Conservation (phyloP, 2,113 vertebrate genomes). For the Delphinus delphis region DNA sequence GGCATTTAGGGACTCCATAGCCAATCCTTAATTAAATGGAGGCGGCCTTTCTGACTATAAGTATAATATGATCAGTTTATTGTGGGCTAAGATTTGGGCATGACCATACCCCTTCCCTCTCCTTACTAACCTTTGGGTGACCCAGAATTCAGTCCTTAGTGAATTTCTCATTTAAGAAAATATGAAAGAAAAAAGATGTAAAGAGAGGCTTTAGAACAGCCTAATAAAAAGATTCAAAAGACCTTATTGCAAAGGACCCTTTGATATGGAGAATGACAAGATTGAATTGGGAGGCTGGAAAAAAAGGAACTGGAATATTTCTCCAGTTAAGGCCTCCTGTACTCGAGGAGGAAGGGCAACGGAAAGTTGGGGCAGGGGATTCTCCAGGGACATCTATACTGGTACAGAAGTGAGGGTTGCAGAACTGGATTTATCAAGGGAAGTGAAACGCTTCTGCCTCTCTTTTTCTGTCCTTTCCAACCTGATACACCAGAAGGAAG, state of each 20-base stretch:
- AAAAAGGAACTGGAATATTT: not conserved
- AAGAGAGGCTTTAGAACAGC: conserved; percentile 39
- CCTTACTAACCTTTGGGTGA: not conserved
- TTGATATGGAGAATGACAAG: conserved; percentile 16
- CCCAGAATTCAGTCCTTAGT: not conserved
- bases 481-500: not conserved
- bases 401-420: not conserved
- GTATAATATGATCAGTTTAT: not conserved
- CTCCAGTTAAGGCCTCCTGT: too few species aligned
- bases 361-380: too few species aligned
- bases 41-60: not conserved
- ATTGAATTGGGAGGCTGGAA: not conserved
- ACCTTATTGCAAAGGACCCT: not conserved
- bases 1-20: not conserved
- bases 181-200: conserved; percentile 47
- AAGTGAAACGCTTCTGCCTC: not conserved
- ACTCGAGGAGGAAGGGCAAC: not conserved
- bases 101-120: not conserved
- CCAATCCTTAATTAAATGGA: not conserved
- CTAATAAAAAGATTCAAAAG: not conserved
- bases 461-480: not conserved
- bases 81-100: not conserved
- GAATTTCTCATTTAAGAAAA: conserved; percentile 49
- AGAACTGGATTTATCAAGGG: not conserved
- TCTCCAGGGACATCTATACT: not conserved